Conservation (phyloP, 2,113 vertebrate species). For the Rallus limicola region DNA sequence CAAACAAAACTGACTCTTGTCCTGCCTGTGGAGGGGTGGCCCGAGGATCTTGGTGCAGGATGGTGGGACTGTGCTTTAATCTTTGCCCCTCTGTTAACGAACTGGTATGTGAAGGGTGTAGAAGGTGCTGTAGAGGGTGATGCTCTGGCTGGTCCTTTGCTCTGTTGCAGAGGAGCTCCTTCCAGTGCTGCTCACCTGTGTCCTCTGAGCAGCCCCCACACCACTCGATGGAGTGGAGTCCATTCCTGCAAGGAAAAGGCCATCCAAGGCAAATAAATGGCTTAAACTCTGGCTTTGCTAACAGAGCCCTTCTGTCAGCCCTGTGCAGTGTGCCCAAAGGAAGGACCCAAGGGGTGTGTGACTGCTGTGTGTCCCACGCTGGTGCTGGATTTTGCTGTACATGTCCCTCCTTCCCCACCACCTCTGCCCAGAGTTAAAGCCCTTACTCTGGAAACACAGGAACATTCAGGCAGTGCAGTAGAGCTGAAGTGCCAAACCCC, state of each 20-base stretch:
- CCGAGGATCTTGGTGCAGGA: neutral
- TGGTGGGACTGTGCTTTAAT: neutral
- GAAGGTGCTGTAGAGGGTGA: neutral
- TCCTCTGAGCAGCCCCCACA: neutral
- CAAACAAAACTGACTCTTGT: neutral
- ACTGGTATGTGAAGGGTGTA: neutral
- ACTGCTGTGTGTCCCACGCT: neutral
- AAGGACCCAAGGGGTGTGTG: accelerated
- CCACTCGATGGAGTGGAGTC: accelerated
- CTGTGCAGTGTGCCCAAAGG: too few species aligned
- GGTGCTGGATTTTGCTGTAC: neutral
- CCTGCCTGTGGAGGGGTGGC: too few species aligned
- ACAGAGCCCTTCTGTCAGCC: neutral
- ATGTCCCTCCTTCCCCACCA: too few species aligned
- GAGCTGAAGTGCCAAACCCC: neutral
- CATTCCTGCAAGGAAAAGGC: neutral
- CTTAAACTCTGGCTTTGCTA: neutral
- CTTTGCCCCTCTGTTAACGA: neutral
- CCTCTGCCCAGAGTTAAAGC: neutral
- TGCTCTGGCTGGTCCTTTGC: neutral
- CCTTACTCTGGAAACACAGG: neutral
- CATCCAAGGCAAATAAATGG: neutral
- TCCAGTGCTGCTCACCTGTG: neutral
- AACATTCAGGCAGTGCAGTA: neutral
- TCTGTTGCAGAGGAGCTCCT: neutral